phyloP scores from a whole-genome alignment of 2,797 vertebrate genomes.

The Florisuga fusca region DNA sequence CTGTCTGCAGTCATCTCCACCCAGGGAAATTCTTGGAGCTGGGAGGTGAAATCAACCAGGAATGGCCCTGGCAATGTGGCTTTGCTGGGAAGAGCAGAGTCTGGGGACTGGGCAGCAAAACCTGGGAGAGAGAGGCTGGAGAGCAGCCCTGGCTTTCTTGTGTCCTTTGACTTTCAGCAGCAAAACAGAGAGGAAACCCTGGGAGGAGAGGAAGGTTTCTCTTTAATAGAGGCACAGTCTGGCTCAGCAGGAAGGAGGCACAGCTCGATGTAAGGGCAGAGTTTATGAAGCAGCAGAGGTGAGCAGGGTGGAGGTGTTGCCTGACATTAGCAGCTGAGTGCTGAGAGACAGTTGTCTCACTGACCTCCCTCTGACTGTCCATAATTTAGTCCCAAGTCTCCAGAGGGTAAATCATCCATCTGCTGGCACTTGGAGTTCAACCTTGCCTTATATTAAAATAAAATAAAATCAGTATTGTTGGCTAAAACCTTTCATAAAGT shows the following conservation, averaged over 20 bases:
- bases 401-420: not conserved
- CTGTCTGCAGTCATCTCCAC: not conserved
- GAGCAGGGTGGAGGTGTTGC: not conserved
- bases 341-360: not conserved
- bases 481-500: not conserved
- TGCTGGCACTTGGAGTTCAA: not conserved
- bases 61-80: not conserved
- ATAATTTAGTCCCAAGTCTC: not conserved
- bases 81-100: not conserved
- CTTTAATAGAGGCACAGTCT: not conserved
- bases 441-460: not conserved
- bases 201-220: not conserved
- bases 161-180: conserved; percentile 1
- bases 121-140: not conserved
- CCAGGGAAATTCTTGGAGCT: not conserved
- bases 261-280: not conserved
- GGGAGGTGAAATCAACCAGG: not conserved
- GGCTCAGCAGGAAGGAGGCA: not conserved
- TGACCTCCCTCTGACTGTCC: not conserved
- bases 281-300: not conserved
- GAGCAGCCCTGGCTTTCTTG: not conserved
- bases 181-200: conserved; percentile 9
- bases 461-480: not conserved
- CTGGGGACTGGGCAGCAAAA: not conserved
- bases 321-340: not conserved